A percentile compares a stretch with the other conserved stretches of the same genome.
Evolutionary conservation across 2,113 vertebrate genomes (phyloP).

Genomic region (Notiomystis cincta): DNA sequence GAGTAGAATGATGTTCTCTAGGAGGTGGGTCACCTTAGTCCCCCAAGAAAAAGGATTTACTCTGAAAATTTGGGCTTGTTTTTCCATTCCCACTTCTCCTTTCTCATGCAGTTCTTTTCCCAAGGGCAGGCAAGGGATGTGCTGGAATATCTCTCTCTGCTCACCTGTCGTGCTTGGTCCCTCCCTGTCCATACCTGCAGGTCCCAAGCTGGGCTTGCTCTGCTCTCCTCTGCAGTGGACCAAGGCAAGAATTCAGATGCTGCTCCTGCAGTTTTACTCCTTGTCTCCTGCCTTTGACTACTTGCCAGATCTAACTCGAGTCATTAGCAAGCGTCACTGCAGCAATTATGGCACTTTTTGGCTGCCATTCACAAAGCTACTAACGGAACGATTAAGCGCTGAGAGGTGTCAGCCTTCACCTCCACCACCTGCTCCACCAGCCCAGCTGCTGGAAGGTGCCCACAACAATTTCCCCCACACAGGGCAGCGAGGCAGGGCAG

Average conservation of each 20-base stretch:
- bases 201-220: neutral
- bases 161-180: rapidly evolving
- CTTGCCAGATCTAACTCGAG: slow-evolving; percentile 36
- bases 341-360: slow-evolving; percentile 60
- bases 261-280: neutral
- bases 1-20: no score
- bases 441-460: neutral
- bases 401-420: slow-evolving; percentile 38
- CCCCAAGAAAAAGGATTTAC: neutral
- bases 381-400: slow-evolving; percentile 21
- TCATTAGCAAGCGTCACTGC: slow-evolving; percentile 41
- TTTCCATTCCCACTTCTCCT: neutral
- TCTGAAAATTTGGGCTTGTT: neutral
- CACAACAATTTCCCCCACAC: rapidly evolving
- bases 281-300: slow-evolving; percentile 8
- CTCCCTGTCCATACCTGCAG: neutral
- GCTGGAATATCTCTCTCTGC: neutral
- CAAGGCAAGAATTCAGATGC: neutral
- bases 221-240: neutral
- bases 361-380: slow-evolving; percentile 50
- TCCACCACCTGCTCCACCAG: slow-evolving; percentile 51
- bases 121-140: neutral
- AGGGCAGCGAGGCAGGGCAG: neutral
- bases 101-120: neutral
- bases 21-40: neutral